phyloP scores from a whole-genome alignment of 2,888 invertebrate genomes.

The Cryptus armator region DNA sequence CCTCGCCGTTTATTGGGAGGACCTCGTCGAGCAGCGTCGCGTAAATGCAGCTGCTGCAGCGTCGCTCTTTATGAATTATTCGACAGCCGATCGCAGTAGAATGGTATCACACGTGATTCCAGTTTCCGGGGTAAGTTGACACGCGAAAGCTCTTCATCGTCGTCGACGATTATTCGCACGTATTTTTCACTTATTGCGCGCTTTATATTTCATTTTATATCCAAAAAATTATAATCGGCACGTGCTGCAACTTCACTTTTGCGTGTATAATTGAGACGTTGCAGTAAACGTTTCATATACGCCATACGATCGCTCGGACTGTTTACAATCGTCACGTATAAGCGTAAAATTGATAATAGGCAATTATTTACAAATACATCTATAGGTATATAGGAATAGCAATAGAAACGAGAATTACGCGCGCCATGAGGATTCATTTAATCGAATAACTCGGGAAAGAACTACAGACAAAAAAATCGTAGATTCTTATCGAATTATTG shows the following conservation, averaged over 20 bases:
- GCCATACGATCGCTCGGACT: background rate
- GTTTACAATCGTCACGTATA: constrained; percentile 44
- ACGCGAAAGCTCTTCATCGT: background rate
- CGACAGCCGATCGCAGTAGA: constrained; percentile 74
- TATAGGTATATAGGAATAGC: background rate
- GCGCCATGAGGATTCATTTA: background rate
- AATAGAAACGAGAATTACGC: background rate
- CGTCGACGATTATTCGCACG: background rate
- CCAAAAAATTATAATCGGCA: background rate
- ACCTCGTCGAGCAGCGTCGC: constrained; percentile 74
- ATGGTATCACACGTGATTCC: constrained; percentile 81
- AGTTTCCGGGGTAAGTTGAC: constrained; percentile 79
- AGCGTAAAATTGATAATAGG: constrained; percentile 30
- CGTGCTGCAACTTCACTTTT: background rate
- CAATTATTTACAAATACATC: constrained; percentile 32
- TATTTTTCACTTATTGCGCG: background rate
- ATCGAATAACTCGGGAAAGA: background rate
- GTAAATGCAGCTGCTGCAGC: constrained; percentile 77
- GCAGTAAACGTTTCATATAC: background rate
- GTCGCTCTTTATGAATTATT: constrained; percentile 79
- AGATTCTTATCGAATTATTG: background rate
- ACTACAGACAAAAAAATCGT: background rate
- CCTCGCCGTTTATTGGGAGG: constrained; percentile 73
- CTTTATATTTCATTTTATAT: constrained; percentile 13
- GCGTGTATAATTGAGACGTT: constrained; percentile 31